These are phyloP conservation scores for Drosophila pachea DNA, from an alignment of 1,140 invertebrate genomes.

Conservation along the genomic window DNA sequence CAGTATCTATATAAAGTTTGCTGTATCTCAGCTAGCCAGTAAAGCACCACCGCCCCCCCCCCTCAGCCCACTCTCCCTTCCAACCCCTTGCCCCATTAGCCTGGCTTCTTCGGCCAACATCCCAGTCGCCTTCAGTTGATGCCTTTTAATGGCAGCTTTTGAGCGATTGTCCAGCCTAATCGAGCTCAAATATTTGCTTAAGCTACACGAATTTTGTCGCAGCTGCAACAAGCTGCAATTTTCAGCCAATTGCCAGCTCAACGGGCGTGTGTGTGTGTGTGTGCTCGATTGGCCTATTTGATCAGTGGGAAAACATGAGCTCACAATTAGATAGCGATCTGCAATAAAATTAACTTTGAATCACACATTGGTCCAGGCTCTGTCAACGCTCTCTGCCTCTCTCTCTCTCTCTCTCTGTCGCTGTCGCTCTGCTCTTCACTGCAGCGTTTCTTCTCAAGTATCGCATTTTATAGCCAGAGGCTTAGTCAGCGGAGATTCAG, in stretches of 20 bases:
- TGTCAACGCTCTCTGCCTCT: slow-evolving; percentile 18
- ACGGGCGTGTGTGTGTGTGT: neutral
- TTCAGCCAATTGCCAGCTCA: slow-evolving; percentile 23
- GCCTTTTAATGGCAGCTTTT: slow-evolving; percentile 27
- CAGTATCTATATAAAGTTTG: slow-evolving; percentile 34
- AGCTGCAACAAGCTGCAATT: slow-evolving; percentile 24
- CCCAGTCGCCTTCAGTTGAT: slow-evolving; percentile 2
- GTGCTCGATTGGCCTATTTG: slow-evolving; percentile 34
- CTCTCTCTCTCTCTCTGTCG: too few relatives aligned
- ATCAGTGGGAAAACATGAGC: slow-evolving; percentile 54
- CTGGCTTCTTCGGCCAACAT: too few relatives aligned
- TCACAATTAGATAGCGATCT: slow-evolving; percentile 38
- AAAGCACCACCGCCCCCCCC: too few relatives aligned
- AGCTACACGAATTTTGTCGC: slow-evolving; percentile 36
- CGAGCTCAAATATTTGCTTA: slow-evolving; percentile 34
- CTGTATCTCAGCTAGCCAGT: neutral
- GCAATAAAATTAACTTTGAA: slow-evolving; percentile 47
- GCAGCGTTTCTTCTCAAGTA: too few relatives aligned
- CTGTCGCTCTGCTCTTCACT: too few relatives aligned
- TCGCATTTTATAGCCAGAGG: slow-evolving; percentile 3
- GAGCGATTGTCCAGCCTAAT: slow-evolving; percentile 40
- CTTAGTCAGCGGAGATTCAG: slow-evolving; percentile 1
- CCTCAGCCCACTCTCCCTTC: neutral
- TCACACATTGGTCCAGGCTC: slow-evolving; percentile 20
- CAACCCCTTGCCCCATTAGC: too few relatives aligned